These are phyloP conservation scores for Spizella passerina DNA, from an alignment of 2,797 vertebrate species.

Conservation along the genomic window DNA sequence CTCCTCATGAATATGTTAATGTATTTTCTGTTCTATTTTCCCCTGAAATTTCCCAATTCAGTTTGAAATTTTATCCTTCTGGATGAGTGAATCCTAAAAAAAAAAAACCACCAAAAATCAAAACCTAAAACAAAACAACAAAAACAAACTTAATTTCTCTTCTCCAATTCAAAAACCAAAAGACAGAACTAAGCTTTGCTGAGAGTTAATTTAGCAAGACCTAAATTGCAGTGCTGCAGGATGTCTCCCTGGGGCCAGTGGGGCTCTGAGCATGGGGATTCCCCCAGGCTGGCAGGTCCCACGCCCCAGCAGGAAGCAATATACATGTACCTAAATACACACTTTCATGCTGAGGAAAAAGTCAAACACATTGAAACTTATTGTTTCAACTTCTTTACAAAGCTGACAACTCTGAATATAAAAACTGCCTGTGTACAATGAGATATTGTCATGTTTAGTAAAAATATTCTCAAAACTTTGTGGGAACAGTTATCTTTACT, in stretches of 20 bases:
- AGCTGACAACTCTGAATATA: not conserved
- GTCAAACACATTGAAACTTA: not conserved
- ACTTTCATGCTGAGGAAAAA: not conserved
- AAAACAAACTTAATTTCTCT: not conserved
- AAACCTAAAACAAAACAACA: no score
- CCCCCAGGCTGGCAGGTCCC: rapidly evolving
- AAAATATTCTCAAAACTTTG: not conserved
- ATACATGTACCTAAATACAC: not conserved
- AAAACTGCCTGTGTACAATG: not conserved
- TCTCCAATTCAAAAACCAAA: not conserved
- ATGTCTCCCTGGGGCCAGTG: rapidly evolving
- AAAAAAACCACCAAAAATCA: no score
- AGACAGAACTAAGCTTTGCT: not conserved
- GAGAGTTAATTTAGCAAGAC: not conserved
- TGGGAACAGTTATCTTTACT: not conserved
- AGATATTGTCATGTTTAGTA: not conserved
- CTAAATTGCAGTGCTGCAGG: not conserved
- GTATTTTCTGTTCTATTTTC: not conserved
- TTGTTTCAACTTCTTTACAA: not conserved
- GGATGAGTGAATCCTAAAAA: not conserved
- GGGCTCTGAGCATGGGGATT: rapidly evolving
- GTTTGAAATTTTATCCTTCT: not conserved
- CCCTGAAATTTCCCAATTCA: not conserved
- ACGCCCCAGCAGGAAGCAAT: not conserved
- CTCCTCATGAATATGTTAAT: not conserved